phyloP scores from a whole-genome alignment of 1,140 invertebrate genomes.

The Drosophila pseudoobscura region DNA sequence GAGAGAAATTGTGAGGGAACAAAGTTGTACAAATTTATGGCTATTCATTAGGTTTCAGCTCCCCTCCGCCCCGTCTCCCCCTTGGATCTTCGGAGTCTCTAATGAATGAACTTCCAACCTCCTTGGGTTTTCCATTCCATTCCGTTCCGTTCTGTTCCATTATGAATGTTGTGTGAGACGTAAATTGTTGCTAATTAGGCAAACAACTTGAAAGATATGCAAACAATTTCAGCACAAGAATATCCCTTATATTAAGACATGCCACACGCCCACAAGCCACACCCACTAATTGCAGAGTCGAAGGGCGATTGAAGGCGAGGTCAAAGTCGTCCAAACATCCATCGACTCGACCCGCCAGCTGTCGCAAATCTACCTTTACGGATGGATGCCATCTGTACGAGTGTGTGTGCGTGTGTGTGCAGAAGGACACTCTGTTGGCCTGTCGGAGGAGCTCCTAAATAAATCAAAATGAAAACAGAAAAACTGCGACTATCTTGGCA shows the following conservation, averaged over 20 bases:
- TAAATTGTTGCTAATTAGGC: constrained; percentile 61
- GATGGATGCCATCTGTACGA: constrained; percentile 1
- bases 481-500: constrained; percentile 40
- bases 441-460: constrained; percentile 44
- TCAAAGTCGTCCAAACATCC: constrained; percentile 18
- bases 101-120: constrained; percentile 27
- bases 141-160: not conserved
- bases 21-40: constrained; percentile 69
- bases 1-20: constrained; percentile 18
- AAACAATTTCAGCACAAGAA: not conserved
- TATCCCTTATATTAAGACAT: constrained; percentile 27
- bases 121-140: constrained; percentile 18
- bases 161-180: constrained; percentile 9
- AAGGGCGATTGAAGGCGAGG: constrained; percentile 51
- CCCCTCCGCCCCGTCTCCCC: not conserved
- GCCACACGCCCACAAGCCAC: constrained; percentile 15
- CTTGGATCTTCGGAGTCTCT: constrained; percentile 1
- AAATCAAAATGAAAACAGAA: constrained; percentile 43
- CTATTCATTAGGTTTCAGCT: constrained; percentile 58
- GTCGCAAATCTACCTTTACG: constrained; percentile 24
- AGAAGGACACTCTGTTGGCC: constrained; percentile 26
- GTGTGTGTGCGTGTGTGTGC: not conserved
- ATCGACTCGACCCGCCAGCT: not conserved
- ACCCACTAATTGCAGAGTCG: constrained; percentile 36
- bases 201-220: constrained; percentile 52